phyloP scores from a whole-genome alignment of 2,797 vertebrate species.

The Amphiprion clarkii region DNA sequence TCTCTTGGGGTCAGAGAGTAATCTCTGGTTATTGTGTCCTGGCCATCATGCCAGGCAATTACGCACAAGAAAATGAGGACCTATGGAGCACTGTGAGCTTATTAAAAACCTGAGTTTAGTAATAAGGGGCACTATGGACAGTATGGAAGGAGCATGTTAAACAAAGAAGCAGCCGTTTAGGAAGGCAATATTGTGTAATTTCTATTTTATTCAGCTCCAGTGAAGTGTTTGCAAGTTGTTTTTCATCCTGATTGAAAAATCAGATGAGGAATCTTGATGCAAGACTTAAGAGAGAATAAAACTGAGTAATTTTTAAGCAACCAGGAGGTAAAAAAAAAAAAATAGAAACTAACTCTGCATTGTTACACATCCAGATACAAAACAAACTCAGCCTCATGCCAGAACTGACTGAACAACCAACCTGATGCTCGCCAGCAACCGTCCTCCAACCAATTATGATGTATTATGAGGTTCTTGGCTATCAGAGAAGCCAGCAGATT shows the following conservation, averaged over 20 bases:
- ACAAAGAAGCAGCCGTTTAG: conserved; percentile 4
- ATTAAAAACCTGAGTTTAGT: conserved; percentile 61
- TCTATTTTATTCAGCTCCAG: not conserved
- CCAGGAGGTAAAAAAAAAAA: conserved; percentile 18
- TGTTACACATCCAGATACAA: conserved; percentile 16
- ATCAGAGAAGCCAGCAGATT: conserved; percentile 63
- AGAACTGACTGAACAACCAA: conserved; percentile 54
- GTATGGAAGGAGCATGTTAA: conserved; percentile 11
- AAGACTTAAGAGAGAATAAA: conserved; percentile 2
- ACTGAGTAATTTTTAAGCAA: not conserved
- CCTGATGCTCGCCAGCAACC: conserved; percentile 59
- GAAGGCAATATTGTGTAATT: conserved; percentile 2
- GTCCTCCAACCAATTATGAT: conserved; percentile 64
- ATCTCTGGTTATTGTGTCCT: conserved; percentile 64
- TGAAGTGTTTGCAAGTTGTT: conserved; percentile 21
- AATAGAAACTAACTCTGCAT: conserved; percentile 34
- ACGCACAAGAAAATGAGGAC: conserved; percentile 62
- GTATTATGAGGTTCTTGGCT: conserved; percentile 59
- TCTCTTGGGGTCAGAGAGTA: conserved; percentile 70
- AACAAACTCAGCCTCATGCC: conserved; percentile 50
- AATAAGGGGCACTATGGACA: conserved; percentile 22
- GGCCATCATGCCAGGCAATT: conserved; percentile 70
- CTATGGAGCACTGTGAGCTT: conserved; percentile 46
- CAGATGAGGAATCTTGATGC: not conserved
- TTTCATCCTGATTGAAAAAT: conserved; percentile 9